Evolutionary conservation across 2,888 invertebrate species (phyloP).

Genomic region (Clanis bilineata): DNA sequence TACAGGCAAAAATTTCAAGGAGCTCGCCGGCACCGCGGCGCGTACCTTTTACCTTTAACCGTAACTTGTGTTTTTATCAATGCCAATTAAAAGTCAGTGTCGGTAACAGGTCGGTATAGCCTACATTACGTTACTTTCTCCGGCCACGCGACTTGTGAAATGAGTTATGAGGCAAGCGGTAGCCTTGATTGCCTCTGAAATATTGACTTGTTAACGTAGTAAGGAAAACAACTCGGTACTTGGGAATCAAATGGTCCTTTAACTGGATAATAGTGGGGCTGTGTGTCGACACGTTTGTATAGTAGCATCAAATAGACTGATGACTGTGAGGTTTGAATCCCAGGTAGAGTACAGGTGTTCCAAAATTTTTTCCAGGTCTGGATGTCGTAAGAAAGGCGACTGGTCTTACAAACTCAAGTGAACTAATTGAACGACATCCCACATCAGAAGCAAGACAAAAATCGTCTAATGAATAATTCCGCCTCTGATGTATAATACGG

Average conservation of each 20-base stretch:
- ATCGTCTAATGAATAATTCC: too few relatives aligned
- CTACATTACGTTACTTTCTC: constrained; percentile 15
- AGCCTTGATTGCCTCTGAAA: constrained; percentile 8
- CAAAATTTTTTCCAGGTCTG: too few relatives aligned
- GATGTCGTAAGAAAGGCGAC: too few relatives aligned
- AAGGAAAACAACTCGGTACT: neutral
- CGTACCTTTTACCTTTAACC: constrained; percentile 11
- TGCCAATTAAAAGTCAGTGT: constrained; percentile 50
- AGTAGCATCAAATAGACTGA: too few relatives aligned
- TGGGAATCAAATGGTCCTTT: neutral
- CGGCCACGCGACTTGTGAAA: constrained; percentile 9
- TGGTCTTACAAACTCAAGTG: too few relatives aligned
- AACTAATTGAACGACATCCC: too few relatives aligned
- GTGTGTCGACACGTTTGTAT: too few relatives aligned
- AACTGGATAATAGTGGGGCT: too few relatives aligned
- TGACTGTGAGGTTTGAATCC: too few relatives aligned
- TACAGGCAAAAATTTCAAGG: constrained; percentile 13
- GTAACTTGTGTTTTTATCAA: constrained; percentile 37
- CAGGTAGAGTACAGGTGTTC: too few relatives aligned
- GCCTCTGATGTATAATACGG: too few relatives aligned
- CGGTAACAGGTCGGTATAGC: constrained; percentile 30
- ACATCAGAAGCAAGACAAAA: too few relatives aligned
- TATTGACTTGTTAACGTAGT: neutral
- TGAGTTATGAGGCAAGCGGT: constrained; percentile 2
- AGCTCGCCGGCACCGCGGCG: neutral